Base-by-base conservation (phyloP, 1,140 invertebrate species). In the Euwallacea fornicatus region DNA sequence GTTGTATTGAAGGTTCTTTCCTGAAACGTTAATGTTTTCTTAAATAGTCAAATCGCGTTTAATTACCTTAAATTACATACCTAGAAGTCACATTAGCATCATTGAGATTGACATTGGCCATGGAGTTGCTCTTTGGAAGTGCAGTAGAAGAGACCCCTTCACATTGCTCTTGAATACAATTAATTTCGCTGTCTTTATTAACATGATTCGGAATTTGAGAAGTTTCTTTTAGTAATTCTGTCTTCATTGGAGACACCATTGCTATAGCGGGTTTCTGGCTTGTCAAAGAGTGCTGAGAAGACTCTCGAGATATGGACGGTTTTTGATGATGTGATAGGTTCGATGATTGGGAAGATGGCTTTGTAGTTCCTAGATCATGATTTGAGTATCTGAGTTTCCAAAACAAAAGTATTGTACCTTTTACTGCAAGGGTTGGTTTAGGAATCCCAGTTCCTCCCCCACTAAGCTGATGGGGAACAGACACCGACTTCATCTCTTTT, bases 391-490 rank as follows among this genome's bases (percentile, higher is more conserved):
- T 41, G 21, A 58, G 16, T 11, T 16, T 16, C n/a, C 43, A 61
- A 42, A 43, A 43, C 10, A 42, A 6, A 8, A 10, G 33, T 15
- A 13, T n/a, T n/a, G 10, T 94, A 74, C 93, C 93, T 85, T 95
- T 96, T 4, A 96, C 92, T 67, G 93, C 90, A 10, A 93, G 92
- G 13, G 92, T 95, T 6, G 93, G 94, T 83, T 96, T 96, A 1
- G 94, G 93, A 77, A 96, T 92, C 11, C 91, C 91, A 7, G 91
- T 93, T 7, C 85, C 83, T 47, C 60, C 63, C 46, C 56, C 60
- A 33, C 21, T 33, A 62, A 58, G 53, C 55, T 64, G 68, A 9
- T 66, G 46, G 44, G 71, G 71, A 9, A 63, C 55, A 41, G 66
- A 64, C 42, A 66, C 69, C 8, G 50, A 43, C n/a, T 65, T 66